phyloP scores from a whole-genome alignment of 2,888 invertebrate genomes.

The Bimastos eiseni region DNA sequence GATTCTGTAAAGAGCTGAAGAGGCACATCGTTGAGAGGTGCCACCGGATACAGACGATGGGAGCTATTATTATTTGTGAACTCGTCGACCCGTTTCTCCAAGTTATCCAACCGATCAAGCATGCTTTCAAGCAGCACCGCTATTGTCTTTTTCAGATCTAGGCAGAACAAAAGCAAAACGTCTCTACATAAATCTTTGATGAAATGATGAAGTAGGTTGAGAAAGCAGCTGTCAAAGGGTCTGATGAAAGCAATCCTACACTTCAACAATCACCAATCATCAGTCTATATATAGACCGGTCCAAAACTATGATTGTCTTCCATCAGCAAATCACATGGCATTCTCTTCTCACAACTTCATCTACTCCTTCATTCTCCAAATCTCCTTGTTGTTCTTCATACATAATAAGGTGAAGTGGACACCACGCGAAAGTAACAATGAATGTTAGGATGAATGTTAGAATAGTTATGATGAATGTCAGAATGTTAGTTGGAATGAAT shows the following conservation, averaged over 20 bases:
- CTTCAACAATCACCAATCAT: too few relatives aligned
- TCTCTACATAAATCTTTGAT: neutral
- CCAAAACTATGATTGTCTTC: too few relatives aligned
- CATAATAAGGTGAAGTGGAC: too few relatives aligned
- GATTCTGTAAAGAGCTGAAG: neutral
- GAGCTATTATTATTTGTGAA: neutral
- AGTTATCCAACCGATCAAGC: slow-evolving; percentile 51
- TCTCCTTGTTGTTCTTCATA: too few relatives aligned
- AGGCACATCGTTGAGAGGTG: neutral
- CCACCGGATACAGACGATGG: neutral
- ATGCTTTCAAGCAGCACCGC: slow-evolving; percentile 59
- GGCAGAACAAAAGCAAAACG: neutral
- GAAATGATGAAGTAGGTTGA: neutral
- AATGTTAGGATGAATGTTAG: too few relatives aligned
- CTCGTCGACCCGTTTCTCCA: slow-evolving; percentile 47
- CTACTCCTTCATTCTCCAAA: too few relatives aligned
- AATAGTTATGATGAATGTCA: too few relatives aligned
- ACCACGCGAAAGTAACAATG: too few relatives aligned
- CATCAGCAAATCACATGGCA: too few relatives aligned
- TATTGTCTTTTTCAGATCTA: slow-evolving; percentile 61
- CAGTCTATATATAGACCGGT: too few relatives aligned
- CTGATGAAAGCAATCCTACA: neutral
- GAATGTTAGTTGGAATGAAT: too few relatives aligned
- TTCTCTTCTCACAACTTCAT: too few relatives aligned
- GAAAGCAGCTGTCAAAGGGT: neutral